Evolutionary conservation across 2,113 vertebrate genomes (phyloP).

Genomic region (Arizona elegans): DNA sequence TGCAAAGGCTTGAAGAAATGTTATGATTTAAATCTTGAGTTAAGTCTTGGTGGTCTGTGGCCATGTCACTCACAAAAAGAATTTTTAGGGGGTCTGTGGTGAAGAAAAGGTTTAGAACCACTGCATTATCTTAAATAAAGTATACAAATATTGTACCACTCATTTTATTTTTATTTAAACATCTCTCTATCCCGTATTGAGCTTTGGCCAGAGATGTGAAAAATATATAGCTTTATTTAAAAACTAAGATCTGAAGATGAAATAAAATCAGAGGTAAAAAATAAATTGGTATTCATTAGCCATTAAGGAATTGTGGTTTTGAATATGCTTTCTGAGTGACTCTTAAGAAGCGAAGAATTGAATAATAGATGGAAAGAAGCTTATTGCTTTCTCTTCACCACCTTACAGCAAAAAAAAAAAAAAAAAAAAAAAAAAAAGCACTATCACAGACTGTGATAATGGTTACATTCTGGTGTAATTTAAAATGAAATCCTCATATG

Average conservation of each 20-base stretch:
- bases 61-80: too few relatives aligned
- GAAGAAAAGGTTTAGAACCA: not conserved
- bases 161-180: not conserved
- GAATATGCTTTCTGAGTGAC: constrained; percentile 11
- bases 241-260: not conserved
- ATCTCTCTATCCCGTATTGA: not conserved
- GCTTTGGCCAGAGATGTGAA: not conserved
- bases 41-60: too few relatives aligned
- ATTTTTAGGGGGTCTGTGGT: not conserved
- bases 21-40: too few relatives aligned
- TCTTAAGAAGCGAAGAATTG: not conserved
- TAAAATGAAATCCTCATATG: constrained; percentile 14
- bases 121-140: not conserved
- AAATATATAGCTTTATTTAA: not conserved
- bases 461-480: not conserved
- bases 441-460: not conserved
- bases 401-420: not conserved
- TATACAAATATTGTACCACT: not conserved
- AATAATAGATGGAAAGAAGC: not conserved
- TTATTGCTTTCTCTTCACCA: not conserved
- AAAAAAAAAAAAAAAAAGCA: not conserved
- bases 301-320: constrained; percentile 8
- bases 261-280: constrained; percentile 5
- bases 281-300: not conserved
- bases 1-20: too few relatives aligned